A percentile compares a stretch with the other conserved stretches of the same genome.
phyloP scores from a whole-genome alignment of 2,888 invertebrate genomes.

The Alentia gelatinosa region DNA sequence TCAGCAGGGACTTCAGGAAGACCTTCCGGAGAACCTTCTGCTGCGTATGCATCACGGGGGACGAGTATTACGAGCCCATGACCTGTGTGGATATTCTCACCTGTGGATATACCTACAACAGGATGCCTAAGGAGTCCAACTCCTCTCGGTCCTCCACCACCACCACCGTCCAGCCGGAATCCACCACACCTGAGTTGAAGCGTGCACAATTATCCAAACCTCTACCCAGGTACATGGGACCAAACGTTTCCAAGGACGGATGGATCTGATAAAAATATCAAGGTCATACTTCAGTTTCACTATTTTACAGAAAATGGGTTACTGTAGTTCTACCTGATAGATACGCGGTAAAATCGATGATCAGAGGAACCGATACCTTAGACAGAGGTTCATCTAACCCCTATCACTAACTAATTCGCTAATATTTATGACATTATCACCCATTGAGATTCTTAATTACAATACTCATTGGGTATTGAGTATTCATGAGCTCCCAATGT shows the following conservation, averaged over 20 bases:
- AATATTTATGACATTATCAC: no score
- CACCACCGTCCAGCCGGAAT: neutral
- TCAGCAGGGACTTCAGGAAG: slow-evolving; percentile 58
- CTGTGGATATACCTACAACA: neutral
- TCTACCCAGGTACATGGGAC: neutral
- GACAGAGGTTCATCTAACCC: no score
- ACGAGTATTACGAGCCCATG: slow-evolving; percentile 55
- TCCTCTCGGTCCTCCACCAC: neutral
- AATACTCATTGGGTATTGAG: no score
- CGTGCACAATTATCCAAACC: neutral
- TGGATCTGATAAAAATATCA: no score
- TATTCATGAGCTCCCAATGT: no score
- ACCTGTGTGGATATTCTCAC: slow-evolving; percentile 33
- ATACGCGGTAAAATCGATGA: no score
- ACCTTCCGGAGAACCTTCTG: slow-evolving; percentile 60
- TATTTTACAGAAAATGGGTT: no score
- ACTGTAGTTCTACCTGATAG: no score
- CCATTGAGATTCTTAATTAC: no score
- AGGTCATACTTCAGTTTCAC: no score
- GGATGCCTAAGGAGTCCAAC: neutral
- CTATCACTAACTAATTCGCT: no score
- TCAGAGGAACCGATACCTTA: no score
- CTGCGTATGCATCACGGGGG: slow-evolving; percentile 53
- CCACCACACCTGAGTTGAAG: neutral
- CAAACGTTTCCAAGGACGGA: slow-evolving; percentile 29